Evolutionary conservation across 2,113 vertebrate genomes (phyloP), one percentile per base, ranked within the genome.

Genomic region (Corythornis vintsioides): DNA sequence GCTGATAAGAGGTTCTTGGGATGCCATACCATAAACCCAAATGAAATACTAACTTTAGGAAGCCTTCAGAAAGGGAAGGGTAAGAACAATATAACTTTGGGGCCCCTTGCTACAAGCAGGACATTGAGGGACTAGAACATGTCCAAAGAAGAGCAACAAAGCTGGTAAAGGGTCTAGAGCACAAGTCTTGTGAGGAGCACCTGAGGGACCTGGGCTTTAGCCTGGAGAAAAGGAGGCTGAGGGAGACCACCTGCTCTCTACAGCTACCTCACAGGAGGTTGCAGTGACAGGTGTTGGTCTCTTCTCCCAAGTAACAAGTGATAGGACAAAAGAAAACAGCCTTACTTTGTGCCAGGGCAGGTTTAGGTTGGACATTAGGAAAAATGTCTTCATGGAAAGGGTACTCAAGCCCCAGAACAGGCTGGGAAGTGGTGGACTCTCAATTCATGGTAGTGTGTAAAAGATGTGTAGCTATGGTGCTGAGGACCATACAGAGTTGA

Each of bases 381-480:
- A 79, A 63, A 48, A 69, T 5, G 63, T n/a, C 76, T 78, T 60
- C 26, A 8, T 40, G 3, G 0, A 17, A 42, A 79, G 6, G 3
- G 47, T 29, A 47, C 33, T 26, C 42, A 47, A n/a, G 10, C 24
- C 16, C 1, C 45, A 11, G 22, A 50, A 50, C 48, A 50, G 48
- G 48, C 35, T 84, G n/a, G 13, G 61, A 12, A 20, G 31, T 15
- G 43, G 43, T 18, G 5, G 53, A 83, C 21, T 65, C 17, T 3
- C 13, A 31, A 15, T 0, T 12, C 61, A 26, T 70, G 33, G 15
- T 31, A 25, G 12, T 2, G 11, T 38, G 61, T 61, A 35, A 50
- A 24, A 80, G 73, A 24, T 0, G 0, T 0, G 4, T 5, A 42
- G 43, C 9, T 13, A 20, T 22, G 28, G 28, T 5, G 10, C n/a